These are phyloP conservation scores for Pteronura brasiliensis DNA, from an alignment of 2,113 vertebrate genomes.

Conservation along the genomic window DNA sequence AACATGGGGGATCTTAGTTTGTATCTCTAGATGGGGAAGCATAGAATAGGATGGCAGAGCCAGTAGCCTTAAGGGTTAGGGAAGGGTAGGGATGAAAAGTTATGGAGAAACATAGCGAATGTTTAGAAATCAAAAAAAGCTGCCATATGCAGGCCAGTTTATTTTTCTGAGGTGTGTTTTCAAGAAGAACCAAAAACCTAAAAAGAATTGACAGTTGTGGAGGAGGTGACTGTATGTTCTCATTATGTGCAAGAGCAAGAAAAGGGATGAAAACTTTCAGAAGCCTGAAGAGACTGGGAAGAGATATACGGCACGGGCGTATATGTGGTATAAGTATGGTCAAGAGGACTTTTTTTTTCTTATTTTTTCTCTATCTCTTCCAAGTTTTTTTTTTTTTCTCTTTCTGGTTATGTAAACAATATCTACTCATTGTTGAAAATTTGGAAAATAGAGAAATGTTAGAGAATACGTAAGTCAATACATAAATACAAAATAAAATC, in stretches of 20 bases:
- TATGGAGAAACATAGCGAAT: background rate
- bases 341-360: background rate
- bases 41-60: background rate
- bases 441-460: background rate
- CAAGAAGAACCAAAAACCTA: background rate
- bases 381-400: background rate
- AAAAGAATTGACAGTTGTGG: background rate
- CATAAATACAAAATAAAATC: background rate
- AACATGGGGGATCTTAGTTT: background rate
- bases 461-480: background rate
- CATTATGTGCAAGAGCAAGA: background rate
- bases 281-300: background rate
- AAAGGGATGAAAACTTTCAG: background rate
- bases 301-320: fast-evolving
- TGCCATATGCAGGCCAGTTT: background rate
- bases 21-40: background rate
- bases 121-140: background rate
- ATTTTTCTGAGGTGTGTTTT: slow-evolving; percentile 23
- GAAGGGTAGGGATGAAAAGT: background rate
- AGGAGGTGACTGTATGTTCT: background rate
- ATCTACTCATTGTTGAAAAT: background rate
- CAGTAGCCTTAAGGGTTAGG: background rate
- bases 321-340: too few species aligned
- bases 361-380: background rate
- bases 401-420: background rate